Evolutionary conservation across 1,140 invertebrate genomes (phyloP), one percentile per base, ranked within the genome.

Genomic region (Caenorhabditis briggsae): DNA sequence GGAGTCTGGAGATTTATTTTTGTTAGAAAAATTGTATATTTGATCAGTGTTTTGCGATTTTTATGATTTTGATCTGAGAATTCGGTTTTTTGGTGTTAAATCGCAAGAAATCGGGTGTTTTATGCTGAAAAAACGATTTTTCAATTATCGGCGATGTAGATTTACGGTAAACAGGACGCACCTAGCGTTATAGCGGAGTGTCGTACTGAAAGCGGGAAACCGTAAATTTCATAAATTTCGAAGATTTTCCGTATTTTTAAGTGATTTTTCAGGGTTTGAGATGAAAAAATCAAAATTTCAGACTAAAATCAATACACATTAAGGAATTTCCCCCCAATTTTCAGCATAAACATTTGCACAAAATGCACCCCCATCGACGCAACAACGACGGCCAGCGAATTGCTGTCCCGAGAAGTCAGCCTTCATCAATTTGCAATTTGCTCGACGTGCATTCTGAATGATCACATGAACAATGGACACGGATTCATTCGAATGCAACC

Each of bases 311-410:
- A 2, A 33, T 33, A 58, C 7, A 58, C 7, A n/a, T 1, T 58
- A 58, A 58, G 2, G 2, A 25, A 64, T 64, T 64, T 41, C 3
- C 33, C 3, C 33, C 9, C 18, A n/a, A 5, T 20, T 59, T 65
- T 70, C 65, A 70, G 65, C 18, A 18, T n/a, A 41, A 70, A 70
- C 18, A 43, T 70, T 18, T 70, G 65, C 65, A 46, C 65, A 3
- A 46, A 43, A 43, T 70, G 65, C 65, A 46, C 65, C 5, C 65
- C 43, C 12, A 46, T 46, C 43, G n/a, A n/a, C 5, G 16, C 43
- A 46, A 18, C 43, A 46, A 9, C 65, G 14, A 11, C 12, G 20
- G 14, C 65, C 11, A 48, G 12, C 16, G 65, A 70, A 8, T 12
- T 70, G 5, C 5, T 70, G 2, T 11, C 12, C 5, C 65, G 23